Evolutionary conservation across 2,113 vertebrate species (phyloP), one percentile per base, ranked within the genome.

Genomic region (Pluvialis apricaria): DNA sequence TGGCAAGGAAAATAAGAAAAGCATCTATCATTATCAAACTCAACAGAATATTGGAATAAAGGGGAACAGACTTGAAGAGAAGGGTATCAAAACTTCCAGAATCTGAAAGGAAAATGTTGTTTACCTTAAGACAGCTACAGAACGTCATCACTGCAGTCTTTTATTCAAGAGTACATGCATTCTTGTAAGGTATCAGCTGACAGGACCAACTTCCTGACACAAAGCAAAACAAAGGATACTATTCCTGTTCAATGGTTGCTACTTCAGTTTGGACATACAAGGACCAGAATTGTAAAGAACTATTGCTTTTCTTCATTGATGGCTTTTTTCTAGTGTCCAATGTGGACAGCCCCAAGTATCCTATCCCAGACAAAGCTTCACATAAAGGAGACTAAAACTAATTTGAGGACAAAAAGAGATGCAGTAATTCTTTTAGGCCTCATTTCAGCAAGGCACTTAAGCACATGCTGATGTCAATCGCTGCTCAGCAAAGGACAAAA

Each of bases 371-470:
- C 3, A 84, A 40, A 86, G 55, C 65, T 94, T 60, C 36, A 64
- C 57, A 20, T 57, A 61, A 86, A 88, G 83, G 80, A 96, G 88
- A 75, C 47, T 17, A 9, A 69, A 9, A 69, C 22, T 52, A 49
- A 78, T 81, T 42, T 47, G 75, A 72, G 69, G 88, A 84, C 69
- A 79, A 61, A 88, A 88, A 79, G 69, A 88, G 58, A 87, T 47
- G 70, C 44, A 54, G 20, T 38, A 65, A 66, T 87, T 94, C 69
- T 51, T 94, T 40, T 10, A 78, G 83, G 88, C 60, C 86, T 45
- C 61, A n/a, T 86, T 83, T 88, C 76, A 92, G 42, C 95, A 95
- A 92, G 94, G 92, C 94, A 95, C 92, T 95, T 89, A 28, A 89
- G 86, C 86, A 94, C 44, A 52, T 31, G 86, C 84, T 79, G 78